These are phyloP conservation scores for Tetranychus cinnabarinus DNA, from an alignment of 1,140 invertebrate genomes.

Conservation along the genomic window DNA sequence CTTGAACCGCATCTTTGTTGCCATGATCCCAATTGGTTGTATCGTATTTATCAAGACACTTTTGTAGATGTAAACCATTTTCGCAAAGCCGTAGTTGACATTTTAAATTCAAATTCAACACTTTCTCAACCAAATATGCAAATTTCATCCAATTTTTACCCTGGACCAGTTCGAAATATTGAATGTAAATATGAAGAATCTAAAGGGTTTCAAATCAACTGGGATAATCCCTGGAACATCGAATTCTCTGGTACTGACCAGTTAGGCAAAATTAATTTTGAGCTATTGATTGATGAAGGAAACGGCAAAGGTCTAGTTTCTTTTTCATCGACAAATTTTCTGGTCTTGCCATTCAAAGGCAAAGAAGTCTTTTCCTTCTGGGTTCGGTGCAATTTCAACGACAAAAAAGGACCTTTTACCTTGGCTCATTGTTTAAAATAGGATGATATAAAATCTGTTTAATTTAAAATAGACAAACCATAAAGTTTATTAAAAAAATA, in stretches of 20 bases:
- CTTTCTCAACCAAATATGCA: not conserved
- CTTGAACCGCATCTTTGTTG: constrained; percentile 24
- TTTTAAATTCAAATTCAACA: not conserved
- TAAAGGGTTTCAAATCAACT: constrained; percentile 2
- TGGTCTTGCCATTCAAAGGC: not conserved
- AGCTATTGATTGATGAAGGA: not conserved
- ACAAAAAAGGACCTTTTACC: not conserved
- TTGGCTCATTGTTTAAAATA: not conserved
- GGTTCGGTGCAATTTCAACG: not conserved
- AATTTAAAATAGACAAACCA: no score
- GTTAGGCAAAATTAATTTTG: not conserved
- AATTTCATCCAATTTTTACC: not conserved
- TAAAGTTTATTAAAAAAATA: no score
- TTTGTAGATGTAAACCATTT: constrained; percentile 18
- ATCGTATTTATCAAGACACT: constrained; percentile 30
- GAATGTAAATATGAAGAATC: not conserved
- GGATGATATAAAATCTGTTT: no score
- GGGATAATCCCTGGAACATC: constrained; percentile 6
- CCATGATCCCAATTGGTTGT: constrained; percentile 27
- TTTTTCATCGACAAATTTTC: not conserved
- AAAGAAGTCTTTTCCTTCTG: not conserved
- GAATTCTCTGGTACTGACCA: not conserved
- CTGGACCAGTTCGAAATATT: not conserved
- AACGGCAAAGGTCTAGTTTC: not conserved
- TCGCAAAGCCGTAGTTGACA: not conserved